Percentiles rank a stretch among this genome's conserved stretches.
Evolutionary conservation across 2,113 vertebrate genomes (phyloP).

Genomic region (Ctenodactylus gundi): DNA sequence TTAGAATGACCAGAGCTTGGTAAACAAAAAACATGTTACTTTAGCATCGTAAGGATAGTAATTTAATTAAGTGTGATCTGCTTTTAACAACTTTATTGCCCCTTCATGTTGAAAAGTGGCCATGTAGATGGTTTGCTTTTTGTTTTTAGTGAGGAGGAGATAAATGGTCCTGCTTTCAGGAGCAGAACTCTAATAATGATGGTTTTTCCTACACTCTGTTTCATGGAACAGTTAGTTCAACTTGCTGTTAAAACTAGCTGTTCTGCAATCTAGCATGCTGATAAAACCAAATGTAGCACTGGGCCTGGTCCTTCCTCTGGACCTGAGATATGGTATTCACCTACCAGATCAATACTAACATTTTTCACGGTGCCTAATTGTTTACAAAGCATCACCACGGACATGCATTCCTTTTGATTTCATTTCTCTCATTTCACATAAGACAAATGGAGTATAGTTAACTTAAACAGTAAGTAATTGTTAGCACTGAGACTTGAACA

Average conservation of each 20-base stretch:
- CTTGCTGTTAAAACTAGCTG: not conserved
- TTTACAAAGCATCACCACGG: not conserved
- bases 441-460: not conserved
- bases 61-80: constrained; percentile 70
- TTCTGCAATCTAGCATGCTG: not conserved
- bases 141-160: constrained; percentile 63
- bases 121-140: constrained; percentile 49
- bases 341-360: not conserved
- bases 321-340: not conserved
- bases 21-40: constrained; percentile 68
- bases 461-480: not conserved
- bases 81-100: constrained; percentile 71
- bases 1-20: constrained; percentile 52
- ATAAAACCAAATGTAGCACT: not conserved
- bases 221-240: not conserved
- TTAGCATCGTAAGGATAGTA: constrained; percentile 66
- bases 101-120: constrained; percentile 68
- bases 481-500: not conserved
- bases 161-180: constrained; percentile 16
- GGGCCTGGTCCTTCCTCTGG: not conserved
- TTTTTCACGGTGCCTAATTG: not conserved
- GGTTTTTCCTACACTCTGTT: constrained; percentile 43
- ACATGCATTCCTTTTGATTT: not conserved
- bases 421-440: not conserved
- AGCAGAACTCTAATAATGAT: constrained; percentile 51